These are phyloP conservation scores for Trematomus bernacchii DNA, from an alignment of 2,797 vertebrate species.

Conservation along the genomic window DNA sequence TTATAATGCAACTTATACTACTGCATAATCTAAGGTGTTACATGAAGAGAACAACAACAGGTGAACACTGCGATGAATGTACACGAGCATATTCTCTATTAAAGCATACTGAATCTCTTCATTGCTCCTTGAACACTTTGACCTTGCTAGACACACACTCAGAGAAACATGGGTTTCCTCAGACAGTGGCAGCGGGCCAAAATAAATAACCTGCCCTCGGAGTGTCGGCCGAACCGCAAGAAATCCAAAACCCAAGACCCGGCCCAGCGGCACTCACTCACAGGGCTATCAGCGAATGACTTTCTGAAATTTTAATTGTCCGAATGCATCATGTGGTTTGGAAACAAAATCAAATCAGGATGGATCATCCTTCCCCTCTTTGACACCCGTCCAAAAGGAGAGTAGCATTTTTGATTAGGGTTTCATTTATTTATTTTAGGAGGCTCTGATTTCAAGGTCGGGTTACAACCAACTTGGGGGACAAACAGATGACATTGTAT, in stretches of 20 bases:
- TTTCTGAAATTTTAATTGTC: conserved; percentile 91
- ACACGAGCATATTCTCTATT: conserved; percentile 14
- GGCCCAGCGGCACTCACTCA: conserved; percentile 74
- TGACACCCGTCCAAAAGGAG: conserved; percentile 78
- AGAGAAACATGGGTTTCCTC: conserved; percentile 78
- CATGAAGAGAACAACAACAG: background rate
- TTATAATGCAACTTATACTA: background rate
- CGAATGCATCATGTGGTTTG: conserved; percentile 88
- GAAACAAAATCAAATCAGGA: conserved; percentile 86
- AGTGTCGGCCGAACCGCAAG: conserved; percentile 85
- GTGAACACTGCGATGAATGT: conserved; percentile 6
- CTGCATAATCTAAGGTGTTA: background rate
- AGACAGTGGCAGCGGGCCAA: conserved; percentile 74
- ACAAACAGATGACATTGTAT: conserved; percentile 83
- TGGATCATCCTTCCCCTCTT: conserved; percentile 80
- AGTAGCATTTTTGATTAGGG: conserved; percentile 82
- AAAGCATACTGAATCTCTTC: conserved; percentile 48
- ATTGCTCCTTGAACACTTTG: conserved; percentile 68
- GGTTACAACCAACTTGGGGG: conserved; percentile 81
- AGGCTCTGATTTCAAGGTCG: conserved; percentile 82
- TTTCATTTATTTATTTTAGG: conserved; percentile 84
- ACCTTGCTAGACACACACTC: conserved; percentile 75
- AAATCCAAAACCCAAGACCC: conserved; percentile 83
- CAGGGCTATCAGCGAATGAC: conserved; percentile 86
- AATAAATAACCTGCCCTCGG: conserved; percentile 81